phyloP scores from a whole-genome alignment of 2,888 invertebrate genomes.

The Coelinius sp. region DNA sequence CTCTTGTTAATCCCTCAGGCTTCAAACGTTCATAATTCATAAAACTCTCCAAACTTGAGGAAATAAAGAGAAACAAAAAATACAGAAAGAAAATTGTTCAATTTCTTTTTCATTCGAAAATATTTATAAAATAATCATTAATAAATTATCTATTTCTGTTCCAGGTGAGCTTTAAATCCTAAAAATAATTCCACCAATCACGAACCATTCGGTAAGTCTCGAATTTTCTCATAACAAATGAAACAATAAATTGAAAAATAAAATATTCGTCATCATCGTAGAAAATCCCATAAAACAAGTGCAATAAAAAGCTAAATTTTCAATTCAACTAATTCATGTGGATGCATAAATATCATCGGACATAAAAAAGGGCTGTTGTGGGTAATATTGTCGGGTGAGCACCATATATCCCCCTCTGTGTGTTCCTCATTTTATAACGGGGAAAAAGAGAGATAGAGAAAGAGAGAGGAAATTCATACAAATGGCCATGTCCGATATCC shows the following conservation, averaged over 20 bases:
- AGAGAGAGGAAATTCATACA: constrained; percentile 49
- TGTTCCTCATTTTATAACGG: constrained; percentile 13
- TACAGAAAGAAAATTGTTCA: not conserved
- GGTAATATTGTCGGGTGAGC: constrained; percentile 24
- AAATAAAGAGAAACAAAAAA: not conserved
- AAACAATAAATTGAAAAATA: not conserved
- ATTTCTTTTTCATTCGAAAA: not conserved
- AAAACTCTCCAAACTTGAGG: constrained; percentile 6
- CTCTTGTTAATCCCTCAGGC: constrained; percentile 5
- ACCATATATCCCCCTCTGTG: constrained; percentile 6
- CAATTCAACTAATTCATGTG: constrained; percentile 27
- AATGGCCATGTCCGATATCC: constrained; percentile 47
- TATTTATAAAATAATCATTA: not conserved
- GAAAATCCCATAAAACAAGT: not conserved
- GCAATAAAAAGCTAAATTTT: constrained; percentile 20
- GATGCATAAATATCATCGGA: constrained; percentile 24
- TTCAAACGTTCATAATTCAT: constrained; percentile 15
- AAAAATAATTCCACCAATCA: not conserved
- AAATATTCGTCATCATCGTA: not conserved
- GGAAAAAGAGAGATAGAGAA: constrained; percentile 35
- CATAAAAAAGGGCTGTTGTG: constrained; percentile 28
- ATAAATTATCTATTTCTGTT: constrained; percentile 7
- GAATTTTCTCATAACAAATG: not conserved
- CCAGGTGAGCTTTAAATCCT: constrained; percentile 23
- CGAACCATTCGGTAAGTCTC: not conserved